A percentile compares a stretch with the other conserved stretches of the same genome.
These are phyloP conservation scores for Pseudomyrmex concolor DNA, from an alignment of 1,140 invertebrate genomes.

Conservation along the genomic window DNA sequence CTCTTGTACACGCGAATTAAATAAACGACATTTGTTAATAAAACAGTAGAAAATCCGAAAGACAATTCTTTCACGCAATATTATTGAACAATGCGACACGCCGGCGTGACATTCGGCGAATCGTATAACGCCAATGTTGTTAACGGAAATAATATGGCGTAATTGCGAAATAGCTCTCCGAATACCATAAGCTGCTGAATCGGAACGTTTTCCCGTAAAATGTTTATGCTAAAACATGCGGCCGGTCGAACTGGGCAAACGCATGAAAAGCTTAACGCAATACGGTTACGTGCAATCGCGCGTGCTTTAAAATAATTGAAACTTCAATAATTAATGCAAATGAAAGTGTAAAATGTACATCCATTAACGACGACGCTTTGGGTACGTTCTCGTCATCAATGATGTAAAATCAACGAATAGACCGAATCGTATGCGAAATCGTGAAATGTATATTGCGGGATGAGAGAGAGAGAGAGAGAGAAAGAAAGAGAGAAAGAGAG, in stretches of 20 bases:
- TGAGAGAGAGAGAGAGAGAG: too few relatives aligned
- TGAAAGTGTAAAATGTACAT: conserved; percentile 64
- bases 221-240: conserved; percentile 55
- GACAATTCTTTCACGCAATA: conserved; percentile 18
- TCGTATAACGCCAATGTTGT: conserved; percentile 24
- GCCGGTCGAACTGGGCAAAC: neutral
- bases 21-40: conserved; percentile 11
- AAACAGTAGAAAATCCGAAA: conserved; percentile 12
- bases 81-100: conserved; percentile 16
- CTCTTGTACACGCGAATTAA: neutral
- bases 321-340: conserved; percentile 68
- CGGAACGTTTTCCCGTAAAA: conserved; percentile 34
- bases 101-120: conserved; percentile 6
- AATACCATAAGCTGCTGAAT: conserved; percentile 40
- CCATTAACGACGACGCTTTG: conserved; percentile 54
- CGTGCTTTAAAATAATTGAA: conserved; percentile 58
- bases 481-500: too few relatives aligned
- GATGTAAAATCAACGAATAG: conserved; percentile 50
- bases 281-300: conserved; percentile 38
- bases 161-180: conserved; percentile 38
- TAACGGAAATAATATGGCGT: conserved; percentile 42
- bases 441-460: conserved; percentile 40
- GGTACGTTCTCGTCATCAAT: conserved; percentile 52
- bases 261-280: conserved; percentile 54
- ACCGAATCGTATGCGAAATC: conserved; percentile 31